phyloP scores from a whole-genome alignment of 2,113 vertebrate genomes.

The Corythaeola cristata region DNA sequence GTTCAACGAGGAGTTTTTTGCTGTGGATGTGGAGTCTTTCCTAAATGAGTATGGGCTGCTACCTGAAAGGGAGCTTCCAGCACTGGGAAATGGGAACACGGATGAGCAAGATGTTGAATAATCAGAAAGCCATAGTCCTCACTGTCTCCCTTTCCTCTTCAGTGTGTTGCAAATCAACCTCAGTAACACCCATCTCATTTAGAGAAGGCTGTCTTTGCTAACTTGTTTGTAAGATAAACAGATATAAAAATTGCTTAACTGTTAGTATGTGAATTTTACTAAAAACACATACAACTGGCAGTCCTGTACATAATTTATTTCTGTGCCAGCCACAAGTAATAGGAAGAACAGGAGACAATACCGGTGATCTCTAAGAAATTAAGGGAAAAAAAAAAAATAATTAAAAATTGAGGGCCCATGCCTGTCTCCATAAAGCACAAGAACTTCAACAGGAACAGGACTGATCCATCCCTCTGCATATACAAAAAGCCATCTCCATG shows the following conservation, averaged over 20 bases:
- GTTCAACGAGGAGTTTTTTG: conserved; percentile 90
- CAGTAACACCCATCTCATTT: conserved; percentile 37
- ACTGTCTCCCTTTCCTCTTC: not conserved
- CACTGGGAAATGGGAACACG: conserved; percentile 70
- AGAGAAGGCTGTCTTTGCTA: conserved; percentile 32
- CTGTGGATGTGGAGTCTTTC: conserved; percentile 91
- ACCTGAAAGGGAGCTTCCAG: conserved; percentile 84
- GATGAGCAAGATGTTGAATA: conserved; percentile 83
- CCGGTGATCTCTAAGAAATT: not conserved
- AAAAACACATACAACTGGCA: not conserved
- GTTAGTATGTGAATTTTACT: not conserved
- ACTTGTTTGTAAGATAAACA: not conserved
- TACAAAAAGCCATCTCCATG: not conserved
- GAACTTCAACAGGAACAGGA: not conserved
- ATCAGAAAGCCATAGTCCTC: not conserved
- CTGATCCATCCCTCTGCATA: not conserved
- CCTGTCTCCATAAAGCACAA: not conserved
- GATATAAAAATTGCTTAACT: not conserved
- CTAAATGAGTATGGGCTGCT: conserved; percentile 94
- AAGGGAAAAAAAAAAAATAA: not conserved
- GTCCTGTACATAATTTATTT: not conserved
- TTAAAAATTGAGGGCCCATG: not conserved
- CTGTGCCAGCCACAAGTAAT: not conserved
- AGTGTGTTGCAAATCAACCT: not conserved
- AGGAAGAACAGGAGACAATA: not conserved